Conservation (phyloP, 2,888 invertebrate genomes). For the Dasypogon diadema region DNA sequence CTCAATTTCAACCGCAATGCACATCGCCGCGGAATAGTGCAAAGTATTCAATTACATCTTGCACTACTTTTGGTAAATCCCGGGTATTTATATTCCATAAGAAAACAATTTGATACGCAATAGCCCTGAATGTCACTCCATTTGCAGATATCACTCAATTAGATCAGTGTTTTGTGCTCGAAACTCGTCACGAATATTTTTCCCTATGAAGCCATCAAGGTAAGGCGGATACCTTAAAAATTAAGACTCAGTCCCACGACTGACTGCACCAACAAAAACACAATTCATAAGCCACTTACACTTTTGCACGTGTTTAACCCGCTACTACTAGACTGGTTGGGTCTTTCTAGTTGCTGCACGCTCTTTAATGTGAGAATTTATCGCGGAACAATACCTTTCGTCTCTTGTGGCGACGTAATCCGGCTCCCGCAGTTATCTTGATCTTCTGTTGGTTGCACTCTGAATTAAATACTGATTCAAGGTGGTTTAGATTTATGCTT, state of each 20-base stretch:
- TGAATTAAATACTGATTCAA: not conserved
- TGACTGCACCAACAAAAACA: too few relatives aligned
- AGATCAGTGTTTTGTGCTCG: not conserved
- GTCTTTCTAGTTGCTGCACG: too few relatives aligned
- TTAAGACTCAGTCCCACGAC: too few relatives aligned
- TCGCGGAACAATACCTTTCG: not conserved
- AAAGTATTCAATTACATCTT: constrained; percentile 20
- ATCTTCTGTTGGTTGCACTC: not conserved
- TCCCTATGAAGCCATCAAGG: not conserved
- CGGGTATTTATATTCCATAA: not conserved
- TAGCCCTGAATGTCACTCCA: not conserved
- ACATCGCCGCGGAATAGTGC: constrained; percentile 8
- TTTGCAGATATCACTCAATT: not conserved
- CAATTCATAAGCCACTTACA: too few relatives aligned
- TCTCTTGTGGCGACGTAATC: not conserved
- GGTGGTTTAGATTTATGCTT: not conserved
- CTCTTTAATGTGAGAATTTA: constrained; percentile 11
- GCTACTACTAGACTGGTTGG: too few relatives aligned
- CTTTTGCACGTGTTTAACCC: too few relatives aligned
- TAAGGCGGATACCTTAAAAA: too few relatives aligned
- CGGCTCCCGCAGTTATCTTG: not conserved
- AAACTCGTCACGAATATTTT: not conserved
- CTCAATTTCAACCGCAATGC: not conserved
- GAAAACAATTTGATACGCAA: constrained; percentile 3
- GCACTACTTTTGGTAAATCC: constrained; percentile 17